Evolutionary conservation across 1,140 invertebrate species (phyloP), one percentile per base, ranked within the genome.

Genomic region (Scylla paramamosain): DNA sequence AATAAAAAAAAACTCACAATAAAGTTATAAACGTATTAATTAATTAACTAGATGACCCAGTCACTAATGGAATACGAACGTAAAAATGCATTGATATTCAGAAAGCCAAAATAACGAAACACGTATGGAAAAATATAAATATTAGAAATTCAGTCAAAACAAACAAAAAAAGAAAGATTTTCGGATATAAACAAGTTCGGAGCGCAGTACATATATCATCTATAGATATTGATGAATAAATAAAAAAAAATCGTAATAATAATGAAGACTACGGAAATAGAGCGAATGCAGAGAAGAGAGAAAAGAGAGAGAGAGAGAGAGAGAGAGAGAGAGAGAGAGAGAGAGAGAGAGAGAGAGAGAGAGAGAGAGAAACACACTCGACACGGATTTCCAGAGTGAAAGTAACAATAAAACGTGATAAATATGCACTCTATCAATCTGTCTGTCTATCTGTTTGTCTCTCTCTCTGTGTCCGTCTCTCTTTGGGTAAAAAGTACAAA

Each of bases 361-460:
- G 52, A 59, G 52, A 59, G 52, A 59, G 52, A 59, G 16, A 14
- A 8, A 59, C 3, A 59, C 52, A 14, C 52, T 59, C 52, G 52
- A 12, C 16, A 59, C 10, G 16, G 52, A 59, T 59, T 59, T 20
- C 52, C 0, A 59, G 16, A 59, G 52, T 59, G 52, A 20, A 59
- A 59, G 52, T 59, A 59, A 59, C 52, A 20, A 59, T 59, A 14
- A 59, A 59, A 59, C 10, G 16, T 59, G 52, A 59, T 59, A 59
- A 59, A 59, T 20, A 59, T 12, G 16, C 67, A n/a, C 67, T 91
- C n/a, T 91, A 83, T 92, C 31, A 83, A 92, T 92, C 29, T 92
- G 28, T 92, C n/a, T 77, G 32, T 82, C n/a, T 92, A 77, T 92
- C 29, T 92, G 77, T 92, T 20, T 77, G 48, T 48, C 4, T 91